Evolutionary conservation across 2,113 vertebrate genomes (phyloP).

Genomic region (Forbesichthys papilliferus): DNA sequence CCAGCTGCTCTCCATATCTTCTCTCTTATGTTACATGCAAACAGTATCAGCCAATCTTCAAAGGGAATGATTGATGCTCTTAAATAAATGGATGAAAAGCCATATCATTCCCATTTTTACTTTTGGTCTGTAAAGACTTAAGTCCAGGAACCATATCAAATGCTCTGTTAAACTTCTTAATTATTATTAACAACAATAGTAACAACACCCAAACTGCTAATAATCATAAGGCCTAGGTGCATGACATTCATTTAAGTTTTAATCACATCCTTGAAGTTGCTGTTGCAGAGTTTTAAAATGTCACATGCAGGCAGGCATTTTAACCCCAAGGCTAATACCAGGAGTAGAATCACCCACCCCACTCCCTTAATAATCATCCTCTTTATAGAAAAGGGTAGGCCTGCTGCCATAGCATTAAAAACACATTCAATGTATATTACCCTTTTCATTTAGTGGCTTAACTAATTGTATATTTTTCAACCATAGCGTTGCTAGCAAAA

Average conservation of each 20-base stretch:
- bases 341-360: too few species aligned
- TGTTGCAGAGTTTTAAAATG: too few species aligned
- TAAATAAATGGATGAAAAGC: slow-evolving; percentile 64
- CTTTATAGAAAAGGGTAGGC: too few species aligned
- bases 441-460: slow-evolving; percentile 1
- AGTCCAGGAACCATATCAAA: slow-evolving; percentile 12
- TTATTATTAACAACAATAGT: not conserved
- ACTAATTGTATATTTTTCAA: not conserved
- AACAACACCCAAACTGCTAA: too few species aligned
- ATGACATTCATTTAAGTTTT: too few species aligned
- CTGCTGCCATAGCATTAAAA: too few species aligned
- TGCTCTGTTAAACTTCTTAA: slow-evolving; percentile 17
- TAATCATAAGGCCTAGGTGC: too few species aligned
- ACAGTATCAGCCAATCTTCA: slow-evolving; percentile 61
- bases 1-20: slow-evolving; percentile 71
- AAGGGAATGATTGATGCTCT: slow-evolving; percentile 70
- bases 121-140: slow-evolving; percentile 32
- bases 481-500: not conserved
- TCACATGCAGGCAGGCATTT: too few species aligned
- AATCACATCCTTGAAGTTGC: too few species aligned
- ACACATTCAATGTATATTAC: too few species aligned
- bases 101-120: slow-evolving; percentile 40
- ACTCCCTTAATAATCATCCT: too few species aligned
- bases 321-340: too few species aligned
- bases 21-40: slow-evolving; percentile 66